A percentile compares a stretch with the other conserved stretches of the same genome.
Conservation (phyloP, 2,797 vertebrate genomes). For the Uromys caudimaculatus region DNA sequence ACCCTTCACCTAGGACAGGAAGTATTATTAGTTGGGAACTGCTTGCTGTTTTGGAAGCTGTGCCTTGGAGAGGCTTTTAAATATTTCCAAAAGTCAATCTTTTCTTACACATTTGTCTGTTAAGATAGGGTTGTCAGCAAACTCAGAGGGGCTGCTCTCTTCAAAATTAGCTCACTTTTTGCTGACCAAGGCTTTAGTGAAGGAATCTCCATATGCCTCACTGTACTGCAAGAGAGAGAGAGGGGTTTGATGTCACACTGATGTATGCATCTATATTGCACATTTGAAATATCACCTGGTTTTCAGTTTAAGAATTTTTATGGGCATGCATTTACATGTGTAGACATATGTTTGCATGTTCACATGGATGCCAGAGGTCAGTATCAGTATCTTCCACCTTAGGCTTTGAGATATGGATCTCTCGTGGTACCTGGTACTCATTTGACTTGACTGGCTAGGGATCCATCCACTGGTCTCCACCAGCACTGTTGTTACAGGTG, state of each 20-base stretch:
- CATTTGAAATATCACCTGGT: not conserved
- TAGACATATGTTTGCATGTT: not conserved
- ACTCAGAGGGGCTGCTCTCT: not conserved
- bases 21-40: not conserved
- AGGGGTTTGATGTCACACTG: not conserved
- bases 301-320: not conserved
- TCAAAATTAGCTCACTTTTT: not conserved
- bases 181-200: not conserved
- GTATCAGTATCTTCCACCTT: not conserved
- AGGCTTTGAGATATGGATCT: not conserved
- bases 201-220: accelerated
- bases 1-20: not conserved
- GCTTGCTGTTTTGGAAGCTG: not conserved
- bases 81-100: not conserved
- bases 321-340: not conserved
- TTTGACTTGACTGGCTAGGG: not conserved
- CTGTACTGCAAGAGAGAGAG: not conserved
- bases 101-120: not conserved
- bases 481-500: not conserved
- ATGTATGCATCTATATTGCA: not conserved
- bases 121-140: not conserved
- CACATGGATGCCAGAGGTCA: not conserved
- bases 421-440: not conserved
- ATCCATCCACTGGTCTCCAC: not conserved
- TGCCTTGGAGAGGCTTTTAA: not conserved